A percentile compares a stretch with the other conserved stretches of the same genome.
These are phyloP conservation scores for Limnephilus auricula DNA, from an alignment of 2,888 invertebrate genomes.

Conservation along the genomic window DNA sequence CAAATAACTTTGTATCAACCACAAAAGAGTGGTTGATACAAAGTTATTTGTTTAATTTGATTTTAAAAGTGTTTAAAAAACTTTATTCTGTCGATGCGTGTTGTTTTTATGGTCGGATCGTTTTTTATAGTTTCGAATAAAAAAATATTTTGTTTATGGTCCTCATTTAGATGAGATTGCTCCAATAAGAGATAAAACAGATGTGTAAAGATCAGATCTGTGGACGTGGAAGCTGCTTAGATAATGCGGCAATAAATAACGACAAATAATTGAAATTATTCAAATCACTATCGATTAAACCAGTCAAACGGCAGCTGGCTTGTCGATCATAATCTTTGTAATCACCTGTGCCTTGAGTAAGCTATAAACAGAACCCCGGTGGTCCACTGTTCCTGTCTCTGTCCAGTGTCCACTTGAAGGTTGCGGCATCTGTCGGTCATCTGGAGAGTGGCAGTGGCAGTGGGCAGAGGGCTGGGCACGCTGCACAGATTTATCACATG, in stretches of 20 bases:
- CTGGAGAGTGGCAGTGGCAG: neutral
- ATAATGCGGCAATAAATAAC: conserved; percentile 40
- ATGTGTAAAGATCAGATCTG: neutral
- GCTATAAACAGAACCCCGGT: conserved; percentile 33
- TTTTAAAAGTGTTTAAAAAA: no score
- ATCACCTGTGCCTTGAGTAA: conserved; percentile 40
- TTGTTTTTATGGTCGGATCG: no score
- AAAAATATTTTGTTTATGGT: neutral
- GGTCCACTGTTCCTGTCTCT: no score
- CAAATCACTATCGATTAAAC: conserved; percentile 43
- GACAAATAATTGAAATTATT: conserved; percentile 43
- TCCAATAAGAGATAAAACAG: neutral
- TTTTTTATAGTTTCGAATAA: neutral
- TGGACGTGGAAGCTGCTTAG: conserved; percentile 4
- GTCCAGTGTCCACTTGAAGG: no score
- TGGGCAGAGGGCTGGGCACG: neutral
- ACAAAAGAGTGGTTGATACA: no score
- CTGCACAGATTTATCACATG: conserved; percentile 42
- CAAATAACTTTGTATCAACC: no score
- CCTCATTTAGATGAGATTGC: neutral
- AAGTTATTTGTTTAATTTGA: no score
- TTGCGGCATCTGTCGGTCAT: conserved; percentile 15
- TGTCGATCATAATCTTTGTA: conserved; percentile 46
- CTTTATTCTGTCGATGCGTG: no score
- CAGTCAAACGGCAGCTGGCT: conserved; percentile 43